Base-by-base conservation (phyloP, 2,888 invertebrate species). In the Pseudeuparius sepicola region DNA sequence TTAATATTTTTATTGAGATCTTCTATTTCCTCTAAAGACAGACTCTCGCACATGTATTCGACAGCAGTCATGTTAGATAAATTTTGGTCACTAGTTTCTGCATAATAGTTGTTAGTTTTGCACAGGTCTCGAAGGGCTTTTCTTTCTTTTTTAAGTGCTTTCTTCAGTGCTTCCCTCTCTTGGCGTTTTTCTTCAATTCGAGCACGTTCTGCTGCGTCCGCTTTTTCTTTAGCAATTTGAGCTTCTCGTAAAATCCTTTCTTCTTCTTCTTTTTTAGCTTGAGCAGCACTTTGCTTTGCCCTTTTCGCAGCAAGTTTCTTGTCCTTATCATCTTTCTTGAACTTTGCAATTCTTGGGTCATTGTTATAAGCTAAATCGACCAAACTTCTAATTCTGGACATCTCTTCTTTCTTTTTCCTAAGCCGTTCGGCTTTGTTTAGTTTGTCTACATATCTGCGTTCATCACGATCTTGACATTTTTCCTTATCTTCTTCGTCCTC, bases 401-500 rank as follows among this genome's bases (percentile, higher is more conserved):
- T 90, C 68, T 99, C 98, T 57, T 97, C 96, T 60, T 97, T 97
- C 66, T 96, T 94, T 55, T 87, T 73, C 56, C 94, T 86, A 18
- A 87, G 82, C 28, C 98, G 68, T 4, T 87, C 89, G 2, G 75
- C 81, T 68, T 92, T 94, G 60, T 99, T 99, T 61, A 93, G 87
- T 63, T 94, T 97, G 57, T 99, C 98, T 56, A 99, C 97, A 86
- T 93, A 97, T 42, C 92, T 75, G 27, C 98, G 70, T 64, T 96
- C 96, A 51, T 96, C 96, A 2, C 97, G 78, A 61, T 87, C 94
- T 59, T 93, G 89, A 2, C 96, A 97, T 54, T 87, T 89, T 56
- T 97, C 94, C 59, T 97, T 97, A 55, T 97, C 97, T 59, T 98
- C 97, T 64, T 97, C 96, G 59, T 99, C 98, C 47, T 94, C 67